Conservation (phyloP, 35 echinoderm and acorn worm genomes). For the Anneissia japonica region DNA sequence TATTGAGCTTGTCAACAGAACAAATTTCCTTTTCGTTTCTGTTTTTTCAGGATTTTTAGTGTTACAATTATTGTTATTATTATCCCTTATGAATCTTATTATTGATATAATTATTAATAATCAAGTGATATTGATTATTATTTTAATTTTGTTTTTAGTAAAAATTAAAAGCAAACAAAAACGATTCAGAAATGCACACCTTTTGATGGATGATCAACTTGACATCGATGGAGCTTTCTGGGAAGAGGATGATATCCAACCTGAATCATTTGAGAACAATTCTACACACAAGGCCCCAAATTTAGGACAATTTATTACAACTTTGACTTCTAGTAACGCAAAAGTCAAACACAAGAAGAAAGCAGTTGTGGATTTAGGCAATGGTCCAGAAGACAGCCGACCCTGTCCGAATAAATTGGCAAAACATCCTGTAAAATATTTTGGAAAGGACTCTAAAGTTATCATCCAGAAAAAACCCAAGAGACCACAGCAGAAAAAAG, state of each 20-base stretch:
- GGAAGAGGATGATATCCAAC: not conserved
- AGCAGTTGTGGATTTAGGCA: not conserved
- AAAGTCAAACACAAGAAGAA: not conserved
- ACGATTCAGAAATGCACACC: not conserved
- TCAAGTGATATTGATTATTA: not conserved
- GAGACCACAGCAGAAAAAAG: not conserved
- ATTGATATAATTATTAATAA: too few relatives aligned
- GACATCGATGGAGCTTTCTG: not conserved
- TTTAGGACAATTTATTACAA: not conserved
- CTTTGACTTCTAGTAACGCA: not conserved
- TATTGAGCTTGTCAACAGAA: too few relatives aligned
- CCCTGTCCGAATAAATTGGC: not conserved
- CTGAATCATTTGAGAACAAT: not conserved
- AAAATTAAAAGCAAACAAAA: not conserved
- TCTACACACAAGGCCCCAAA: not conserved
- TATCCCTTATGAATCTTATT: too few relatives aligned
- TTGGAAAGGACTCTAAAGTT: not conserved
- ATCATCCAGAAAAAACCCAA: not conserved
- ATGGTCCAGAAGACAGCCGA: not conserved
- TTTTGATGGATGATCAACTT: not conserved
- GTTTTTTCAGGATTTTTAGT: too few relatives aligned
- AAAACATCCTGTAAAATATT: not conserved
- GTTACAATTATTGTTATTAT: too few relatives aligned
- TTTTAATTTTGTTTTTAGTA: not conserved
- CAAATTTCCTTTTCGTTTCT: too few relatives aligned